A percentile compares a stretch with the other conserved stretches of the same genome.
Conservation (phyloP, 1,140 invertebrate species). For the Artemia franciscana region DNA sequence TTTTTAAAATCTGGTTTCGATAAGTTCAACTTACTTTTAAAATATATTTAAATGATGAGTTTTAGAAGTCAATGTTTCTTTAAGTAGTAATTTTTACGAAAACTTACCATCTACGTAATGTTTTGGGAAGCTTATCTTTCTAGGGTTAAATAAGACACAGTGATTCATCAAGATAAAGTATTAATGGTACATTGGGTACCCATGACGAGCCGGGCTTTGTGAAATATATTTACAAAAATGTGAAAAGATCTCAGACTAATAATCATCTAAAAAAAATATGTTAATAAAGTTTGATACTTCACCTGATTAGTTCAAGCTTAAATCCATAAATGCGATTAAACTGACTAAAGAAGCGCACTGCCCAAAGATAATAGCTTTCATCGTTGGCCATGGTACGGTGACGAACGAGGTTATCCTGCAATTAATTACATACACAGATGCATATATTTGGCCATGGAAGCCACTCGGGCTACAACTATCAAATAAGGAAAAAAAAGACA, state of each 20-base stretch:
- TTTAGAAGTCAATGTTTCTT: too few species aligned
- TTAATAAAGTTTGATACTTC: constrained; percentile 15
- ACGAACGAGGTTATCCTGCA: constrained; percentile 30
- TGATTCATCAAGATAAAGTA: constrained; percentile 15
- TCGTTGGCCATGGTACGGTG: constrained; percentile 43
- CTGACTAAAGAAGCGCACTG: constrained; percentile 87
- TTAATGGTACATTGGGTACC: constrained; percentile 13
- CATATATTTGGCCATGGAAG: too few species aligned
- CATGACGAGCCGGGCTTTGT: not conserved
- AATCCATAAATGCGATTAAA: constrained; percentile 71
- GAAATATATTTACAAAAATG: constrained; percentile 11
- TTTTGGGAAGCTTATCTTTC: too few species aligned
- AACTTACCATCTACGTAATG: too few species aligned
- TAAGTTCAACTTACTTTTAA: too few species aligned
- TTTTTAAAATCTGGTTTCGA: too few species aligned
- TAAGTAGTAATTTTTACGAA: too few species aligned
- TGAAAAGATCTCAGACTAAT: constrained; percentile 3
- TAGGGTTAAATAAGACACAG: too few species aligned
- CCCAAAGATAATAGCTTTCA: constrained; percentile 82
- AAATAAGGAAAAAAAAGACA: too few species aligned
- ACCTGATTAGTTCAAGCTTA: constrained; percentile 68
- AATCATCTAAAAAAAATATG: constrained; percentile 1
- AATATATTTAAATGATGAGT: too few species aligned
- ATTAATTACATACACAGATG: too few species aligned
- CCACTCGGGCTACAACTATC: too few species aligned